Evolutionary conservation across 2,888 invertebrate species (phyloP).

Genomic region (Machimus rusticus): DNA sequence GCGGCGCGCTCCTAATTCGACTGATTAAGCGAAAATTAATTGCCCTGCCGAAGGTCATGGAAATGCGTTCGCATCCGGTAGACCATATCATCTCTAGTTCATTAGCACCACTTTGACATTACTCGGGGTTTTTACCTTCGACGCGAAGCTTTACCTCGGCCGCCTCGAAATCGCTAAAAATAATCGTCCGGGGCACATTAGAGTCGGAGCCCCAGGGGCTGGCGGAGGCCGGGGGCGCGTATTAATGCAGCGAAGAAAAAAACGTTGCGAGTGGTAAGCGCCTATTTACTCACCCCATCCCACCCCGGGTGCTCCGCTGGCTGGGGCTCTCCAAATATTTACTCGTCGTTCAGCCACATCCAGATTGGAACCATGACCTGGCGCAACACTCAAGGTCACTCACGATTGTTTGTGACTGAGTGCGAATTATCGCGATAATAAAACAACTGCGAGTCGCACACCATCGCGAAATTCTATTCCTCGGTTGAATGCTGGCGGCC

Average conservation of each 20-base stretch:
- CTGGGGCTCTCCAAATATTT: not conserved
- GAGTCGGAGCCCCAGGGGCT: not conserved
- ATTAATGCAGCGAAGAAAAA: not conserved
- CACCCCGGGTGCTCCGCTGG: not conserved
- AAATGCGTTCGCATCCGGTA: not conserved
- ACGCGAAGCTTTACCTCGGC: not conserved
- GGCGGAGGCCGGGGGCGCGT: not conserved
- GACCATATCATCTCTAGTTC: not conserved
- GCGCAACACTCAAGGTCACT: slow-evolving; percentile 25
- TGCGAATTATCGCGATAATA: slow-evolving; percentile 7
- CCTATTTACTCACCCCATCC: not conserved
- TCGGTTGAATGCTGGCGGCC: not conserved
- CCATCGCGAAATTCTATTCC: not conserved
- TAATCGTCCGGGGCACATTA: not conserved
- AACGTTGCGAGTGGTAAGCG: not conserved
- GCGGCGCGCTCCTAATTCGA: not conserved
- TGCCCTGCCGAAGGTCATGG: not conserved
- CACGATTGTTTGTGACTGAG: not conserved
- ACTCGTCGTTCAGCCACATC: not conserved
- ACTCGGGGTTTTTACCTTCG: slow-evolving; percentile 7
- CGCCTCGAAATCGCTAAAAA: not conserved
- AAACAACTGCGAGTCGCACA: slow-evolving; percentile 1
- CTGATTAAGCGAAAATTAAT: not conserved
- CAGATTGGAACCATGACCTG: slow-evolving; percentile 22
- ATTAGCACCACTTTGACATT: slow-evolving; percentile 1